Evolutionary conservation across 53 echinoderm and acorn worm genomes (phyloP), one percentile per base, ranked within the genome.

Genomic region (Mesocentrotus franciscanus): DNA sequence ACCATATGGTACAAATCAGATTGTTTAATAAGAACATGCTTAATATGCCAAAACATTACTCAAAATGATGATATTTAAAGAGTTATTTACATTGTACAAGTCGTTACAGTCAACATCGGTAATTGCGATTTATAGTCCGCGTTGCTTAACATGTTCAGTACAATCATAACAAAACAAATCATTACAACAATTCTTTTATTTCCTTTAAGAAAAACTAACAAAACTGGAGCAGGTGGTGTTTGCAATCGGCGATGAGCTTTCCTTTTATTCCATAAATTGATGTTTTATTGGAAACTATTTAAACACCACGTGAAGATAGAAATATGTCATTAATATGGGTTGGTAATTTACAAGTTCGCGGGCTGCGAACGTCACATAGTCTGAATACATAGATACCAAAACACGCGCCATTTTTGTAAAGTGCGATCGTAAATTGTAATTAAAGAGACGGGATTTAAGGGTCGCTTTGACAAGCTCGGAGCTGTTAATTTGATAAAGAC

Each of bases 401-500:
- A 70, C 70, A 75, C 55, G 56, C 13, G 56, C 58, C 20, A 13
- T 24, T 90, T 60, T 90, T 13, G 89, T 89, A 15, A 90, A 90
- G 90, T n/a, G 29, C n/a, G 58, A 56, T 93, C 93, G 93, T 93
- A 93, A 93, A 93, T 93, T 29, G 78, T 78, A 56, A 74, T 76
- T 93, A 76, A 59, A 76, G 78, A 30, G 76, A 62, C 92, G 76
- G n/a, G 22, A 56, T 93, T 93, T 93, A 76, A 36, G 24, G 93
- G 24, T 93, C 26, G 78, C n/a, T 33, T 76, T 61, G 71, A 61
- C 59, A 71, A 59, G 57, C 75, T 57, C 17, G 13, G 14, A 12
- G 93, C 59, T 76, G 32, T 59, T 93, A 93, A 93, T 93, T 93
- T 93, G 93, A 93, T 93, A 57, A 76, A 78, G 93, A 93, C 61